Base-by-base conservation (phyloP, 1,140 invertebrate genomes). In the Tetragonula clypearis region DNA sequence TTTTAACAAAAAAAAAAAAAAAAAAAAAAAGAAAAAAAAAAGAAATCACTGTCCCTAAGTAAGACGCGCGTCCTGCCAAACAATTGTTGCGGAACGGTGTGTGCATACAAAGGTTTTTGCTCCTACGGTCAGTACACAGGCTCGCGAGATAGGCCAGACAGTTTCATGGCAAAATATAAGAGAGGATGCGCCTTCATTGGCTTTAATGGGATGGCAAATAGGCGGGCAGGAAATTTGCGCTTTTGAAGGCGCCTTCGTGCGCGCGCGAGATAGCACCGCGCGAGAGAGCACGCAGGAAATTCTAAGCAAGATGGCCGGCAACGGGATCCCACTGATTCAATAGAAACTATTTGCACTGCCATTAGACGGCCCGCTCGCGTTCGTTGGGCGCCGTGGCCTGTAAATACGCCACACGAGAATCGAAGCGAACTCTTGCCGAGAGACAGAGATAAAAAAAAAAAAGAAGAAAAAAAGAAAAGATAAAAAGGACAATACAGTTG, bases 131-230 rank as follows among this genome's bases (percentile, higher is more conserved):
- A 68, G 56, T 58, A 82, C 75, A 82, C 71, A 78, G 79, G 82
- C 21, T 12, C 65, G 49, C 74, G 26, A 49, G 58, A 77, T 49
- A 77, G 75, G n/a, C 14, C 60, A 73, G 80, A 91, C 79, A 90
- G 82, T 90, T 90, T 89, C 88, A 89, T 89, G 81, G 83, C 88
- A 65, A 92, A 91, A 90, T 88, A 89, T 49, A 49, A 49, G 41
- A 88, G 77, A 87, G 85, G 86, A 89, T 84, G 84, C 87, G 83
- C 82, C 88, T 88, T 91, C 84, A 82, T 90, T 85, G 87, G 88
- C 88, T 91, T 93, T 94, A 94, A 94, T 94, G 93, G 93, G 88
- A 93, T 89, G 90, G 93, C 90, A 94, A 94, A 94, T 91, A 94
- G 58, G 87, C 90, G 90, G 90, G 86, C 90, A 93, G 90, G 89